phyloP scores from a whole-genome alignment of 1,140 invertebrate genomes.

The Piezodorus guildinii region DNA sequence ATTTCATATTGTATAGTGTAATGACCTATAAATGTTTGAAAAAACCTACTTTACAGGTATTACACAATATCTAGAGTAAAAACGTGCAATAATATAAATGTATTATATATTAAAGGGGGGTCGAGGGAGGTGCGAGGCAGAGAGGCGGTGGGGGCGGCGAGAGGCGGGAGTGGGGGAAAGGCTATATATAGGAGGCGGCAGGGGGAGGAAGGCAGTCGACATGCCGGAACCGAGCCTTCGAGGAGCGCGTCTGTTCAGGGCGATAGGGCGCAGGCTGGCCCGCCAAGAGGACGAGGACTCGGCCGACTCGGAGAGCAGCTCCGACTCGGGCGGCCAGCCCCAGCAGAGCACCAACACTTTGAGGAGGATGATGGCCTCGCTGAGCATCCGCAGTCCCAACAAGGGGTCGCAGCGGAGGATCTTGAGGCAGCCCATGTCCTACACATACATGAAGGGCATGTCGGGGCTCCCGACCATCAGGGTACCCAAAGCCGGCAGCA shows the following conservation, averaged over 20 bases:
- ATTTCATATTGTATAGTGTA: too few species aligned
- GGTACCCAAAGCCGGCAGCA: constrained; percentile 44
- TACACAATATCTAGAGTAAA: too few species aligned
- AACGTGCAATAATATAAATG: too few species aligned
- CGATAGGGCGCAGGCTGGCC: constrained; percentile 21
- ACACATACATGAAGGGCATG: constrained; percentile 63
- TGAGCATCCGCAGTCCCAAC: constrained; percentile 18
- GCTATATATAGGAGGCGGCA: constrained; percentile 12
- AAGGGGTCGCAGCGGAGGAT: constrained; percentile 37
- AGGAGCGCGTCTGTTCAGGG: constrained; percentile 25
- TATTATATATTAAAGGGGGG: too few species aligned
- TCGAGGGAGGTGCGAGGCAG: not conserved
- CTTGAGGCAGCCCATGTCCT: constrained; percentile 56
- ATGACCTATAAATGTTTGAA: too few species aligned
- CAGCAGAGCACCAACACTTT: constrained; percentile 7
- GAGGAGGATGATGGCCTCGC: constrained; percentile 22
- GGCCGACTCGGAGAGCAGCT: constrained; percentile 23
- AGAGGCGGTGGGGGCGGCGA: not conserved
- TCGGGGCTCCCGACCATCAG: constrained; percentile 66
- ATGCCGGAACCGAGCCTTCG: constrained; percentile 19
- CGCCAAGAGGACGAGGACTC: constrained; percentile 23
- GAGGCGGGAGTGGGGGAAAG: not conserved
- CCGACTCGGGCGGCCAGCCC: not conserved
- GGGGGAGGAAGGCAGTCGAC: not conserved
- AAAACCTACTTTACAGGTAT: too few species aligned